These are phyloP conservation scores for Pseudococcus viburni DNA, from an alignment of 2,888 invertebrate genomes.

Conservation along the genomic window DNA sequence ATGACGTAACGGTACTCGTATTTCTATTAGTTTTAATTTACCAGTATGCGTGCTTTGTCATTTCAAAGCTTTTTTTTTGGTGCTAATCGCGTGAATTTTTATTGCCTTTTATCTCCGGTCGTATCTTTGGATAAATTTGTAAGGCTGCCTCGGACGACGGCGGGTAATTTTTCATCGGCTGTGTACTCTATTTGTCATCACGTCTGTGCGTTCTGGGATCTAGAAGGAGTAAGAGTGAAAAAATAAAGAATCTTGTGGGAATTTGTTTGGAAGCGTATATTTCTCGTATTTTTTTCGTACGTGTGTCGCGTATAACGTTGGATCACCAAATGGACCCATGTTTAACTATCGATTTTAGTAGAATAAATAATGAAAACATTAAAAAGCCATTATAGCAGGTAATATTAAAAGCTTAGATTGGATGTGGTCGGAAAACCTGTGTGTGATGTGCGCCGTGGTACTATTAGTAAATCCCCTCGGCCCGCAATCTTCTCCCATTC, in stretches of 20 bases:
- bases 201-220: background rate
- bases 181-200: conserved; percentile 27
- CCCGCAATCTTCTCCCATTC: conserved; percentile 52
- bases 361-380: conserved; percentile 65
- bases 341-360: conserved; percentile 62
- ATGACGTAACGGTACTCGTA: conserved; percentile 39
- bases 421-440: conserved; percentile 1
- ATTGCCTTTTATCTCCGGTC: background rate
- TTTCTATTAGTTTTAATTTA: conserved; percentile 22
- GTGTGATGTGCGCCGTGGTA: background rate
- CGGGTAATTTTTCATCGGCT: conserved; percentile 9
- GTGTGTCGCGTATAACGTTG: background rate
- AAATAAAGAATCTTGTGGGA: conserved; percentile 8
- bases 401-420: conserved; percentile 59
- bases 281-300: background rate
- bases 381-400: conserved; percentile 66
- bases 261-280: conserved; percentile 28
- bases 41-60: background rate
- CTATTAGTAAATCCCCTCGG: conserved; percentile 68
- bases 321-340: conserved; percentile 57
- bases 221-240: background rate
- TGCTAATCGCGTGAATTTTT: conserved; percentile 19
- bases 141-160: background rate
- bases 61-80: background rate
- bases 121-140: conserved; percentile 40